phyloP scores from a whole-genome alignment of 37 sponge, comb jelly and placozoan species.

The Dysidea cf. avara region DNA sequence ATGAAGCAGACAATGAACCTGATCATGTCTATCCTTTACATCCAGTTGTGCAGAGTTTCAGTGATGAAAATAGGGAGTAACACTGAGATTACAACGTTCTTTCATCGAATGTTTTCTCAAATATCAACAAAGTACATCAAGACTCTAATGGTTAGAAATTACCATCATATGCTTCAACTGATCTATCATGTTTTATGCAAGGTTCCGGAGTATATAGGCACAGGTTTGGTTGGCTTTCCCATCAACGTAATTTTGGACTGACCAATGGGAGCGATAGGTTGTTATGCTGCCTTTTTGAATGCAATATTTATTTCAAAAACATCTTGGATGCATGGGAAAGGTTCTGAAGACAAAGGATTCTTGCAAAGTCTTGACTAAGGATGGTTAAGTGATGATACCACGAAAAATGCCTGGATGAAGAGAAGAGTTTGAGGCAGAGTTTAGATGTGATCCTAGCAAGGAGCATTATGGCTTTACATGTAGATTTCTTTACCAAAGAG shows the following conservation, averaged over 20 bases:
- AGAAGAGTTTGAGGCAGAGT: conserved; percentile 3
- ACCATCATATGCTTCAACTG: too few species aligned
- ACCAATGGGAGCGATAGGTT: conserved; percentile 26
- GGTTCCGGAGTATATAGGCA: conserved; percentile 19
- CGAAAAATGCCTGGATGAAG: conserved; percentile 28
- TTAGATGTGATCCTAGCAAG: conserved; percentile 13
- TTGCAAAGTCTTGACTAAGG: conserved; percentile 47
- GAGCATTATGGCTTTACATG: conserved; percentile 38
- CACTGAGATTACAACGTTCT: conserved; percentile 16
- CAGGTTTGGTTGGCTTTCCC: conserved; percentile 40
- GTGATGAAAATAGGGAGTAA: conserved; percentile 9
- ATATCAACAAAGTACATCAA: conserved; percentile 3
- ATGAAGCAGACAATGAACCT: not conserved
- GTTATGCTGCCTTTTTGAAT: conserved; percentile 44
- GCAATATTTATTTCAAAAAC: conserved; percentile 36
- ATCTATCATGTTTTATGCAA: conserved; percentile 24
- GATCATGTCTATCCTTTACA: not conserved
- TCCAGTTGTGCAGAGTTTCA: conserved; percentile 7
- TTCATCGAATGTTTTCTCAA: conserved; percentile 20
- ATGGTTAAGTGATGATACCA: conserved; percentile 32
- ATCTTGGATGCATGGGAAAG: conserved; percentile 27
- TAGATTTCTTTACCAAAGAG: conserved; percentile 35
- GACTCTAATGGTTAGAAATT: conserved; percentile 20
- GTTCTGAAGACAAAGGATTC: conserved; percentile 24
- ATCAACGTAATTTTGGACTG: conserved; percentile 51